Evolutionary conservation across 2,113 vertebrate genomes (phyloP).

Genomic region (Apodemus sylvaticus): DNA sequence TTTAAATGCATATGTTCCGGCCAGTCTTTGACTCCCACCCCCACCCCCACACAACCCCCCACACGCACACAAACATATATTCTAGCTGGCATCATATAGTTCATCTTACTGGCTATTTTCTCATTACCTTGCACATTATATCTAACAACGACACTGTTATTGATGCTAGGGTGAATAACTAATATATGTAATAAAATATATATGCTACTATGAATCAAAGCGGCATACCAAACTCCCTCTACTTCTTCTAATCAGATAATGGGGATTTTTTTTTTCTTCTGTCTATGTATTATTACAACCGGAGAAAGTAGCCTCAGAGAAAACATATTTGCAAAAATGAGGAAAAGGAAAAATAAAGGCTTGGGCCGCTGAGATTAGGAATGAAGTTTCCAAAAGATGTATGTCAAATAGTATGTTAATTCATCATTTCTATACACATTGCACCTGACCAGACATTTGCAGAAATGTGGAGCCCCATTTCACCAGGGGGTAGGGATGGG

Average conservation of each 20-base stretch:
- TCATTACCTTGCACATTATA: conserved; percentile 58
- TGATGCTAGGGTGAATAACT: conserved; percentile 77
- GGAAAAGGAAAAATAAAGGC: not conserved
- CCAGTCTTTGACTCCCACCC: conserved; percentile 22
- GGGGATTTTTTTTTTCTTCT: not conserved
- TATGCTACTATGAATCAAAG: conserved; percentile 74
- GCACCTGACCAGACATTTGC: not conserved
- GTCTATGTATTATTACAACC: not conserved
- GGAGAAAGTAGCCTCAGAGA: not conserved
- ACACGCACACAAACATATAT: not conserved
- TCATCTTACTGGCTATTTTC: conserved; percentile 38
- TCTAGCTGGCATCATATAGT: not conserved
- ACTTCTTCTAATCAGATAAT: conserved; percentile 66
- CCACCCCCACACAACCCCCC: not conserved
- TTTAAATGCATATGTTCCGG: conserved; percentile 64
- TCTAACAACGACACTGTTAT: conserved; percentile 70
- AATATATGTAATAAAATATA: conserved; percentile 52
- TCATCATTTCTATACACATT: not conserved
- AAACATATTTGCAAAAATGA: not conserved
- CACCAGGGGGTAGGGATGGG: not conserved
- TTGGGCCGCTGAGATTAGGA: conserved; percentile 27
- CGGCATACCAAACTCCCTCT: conserved; percentile 34
- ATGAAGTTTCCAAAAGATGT: conserved; percentile 1
- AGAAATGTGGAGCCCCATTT: not conserved
- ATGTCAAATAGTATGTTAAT: not conserved